Evolutionary conservation across 2,797 vertebrate species (phyloP).

Genomic region (Amblyopsis hoosieri): DNA sequence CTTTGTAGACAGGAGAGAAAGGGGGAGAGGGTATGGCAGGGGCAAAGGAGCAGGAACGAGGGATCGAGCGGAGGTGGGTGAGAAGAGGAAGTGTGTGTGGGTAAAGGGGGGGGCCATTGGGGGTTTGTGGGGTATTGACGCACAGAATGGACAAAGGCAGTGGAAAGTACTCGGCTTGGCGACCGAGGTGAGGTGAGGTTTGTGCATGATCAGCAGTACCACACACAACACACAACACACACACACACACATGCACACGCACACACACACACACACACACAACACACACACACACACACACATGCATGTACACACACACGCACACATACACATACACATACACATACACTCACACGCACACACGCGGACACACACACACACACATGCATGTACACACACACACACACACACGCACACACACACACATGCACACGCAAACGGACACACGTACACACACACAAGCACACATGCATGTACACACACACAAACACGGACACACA

Average conservation of each 20-base stretch:
- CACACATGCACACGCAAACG: neutral
- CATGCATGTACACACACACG: slow-evolving; percentile 11
- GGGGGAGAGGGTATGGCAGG: neutral
- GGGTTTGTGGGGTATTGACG: slow-evolving; percentile 5
- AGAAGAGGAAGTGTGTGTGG: neutral
- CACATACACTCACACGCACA: neutral
- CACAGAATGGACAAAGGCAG: slow-evolving; percentile 51
- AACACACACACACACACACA: neutral
- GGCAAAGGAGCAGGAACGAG: slow-evolving; percentile 8
- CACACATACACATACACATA: slow-evolving; percentile 39
- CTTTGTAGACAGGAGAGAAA: slow-evolving; percentile 29
- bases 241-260: slow-evolving; percentile 25
- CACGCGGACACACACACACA: neutral
- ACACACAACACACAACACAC: slow-evolving; percentile 13
- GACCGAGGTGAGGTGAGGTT: slow-evolving; percentile 32
- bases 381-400: neutral
- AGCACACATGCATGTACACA: too few species aligned
- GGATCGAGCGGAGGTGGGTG: slow-evolving; percentile 10
- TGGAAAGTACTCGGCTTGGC: slow-evolving; percentile 52
- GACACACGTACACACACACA: neutral
- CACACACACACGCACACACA: neutral
- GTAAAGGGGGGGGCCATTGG: neutral
- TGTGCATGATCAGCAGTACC: slow-evolving; percentile 62
- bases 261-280: too few species aligned
- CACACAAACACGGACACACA: neutral